These are phyloP conservation scores for Puntigrus tetrazona DNA, from an alignment of 2,113 vertebrate species.

Conservation along the genomic window DNA sequence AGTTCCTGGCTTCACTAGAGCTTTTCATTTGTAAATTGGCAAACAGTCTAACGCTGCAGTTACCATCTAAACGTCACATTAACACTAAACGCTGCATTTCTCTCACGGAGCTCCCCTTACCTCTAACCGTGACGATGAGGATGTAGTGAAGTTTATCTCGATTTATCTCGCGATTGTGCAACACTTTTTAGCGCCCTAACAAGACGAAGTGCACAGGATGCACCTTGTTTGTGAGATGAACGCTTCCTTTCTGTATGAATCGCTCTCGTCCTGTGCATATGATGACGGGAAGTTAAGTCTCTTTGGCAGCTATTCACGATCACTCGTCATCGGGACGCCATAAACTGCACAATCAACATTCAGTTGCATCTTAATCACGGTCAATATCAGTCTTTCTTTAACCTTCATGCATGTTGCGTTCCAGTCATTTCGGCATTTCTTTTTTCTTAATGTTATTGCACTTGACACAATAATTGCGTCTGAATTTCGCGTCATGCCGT, in stretches of 20 bases:
- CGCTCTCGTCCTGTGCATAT: not conserved
- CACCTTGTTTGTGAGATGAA: not conserved
- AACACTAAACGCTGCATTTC: not conserved
- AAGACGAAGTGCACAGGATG: not conserved
- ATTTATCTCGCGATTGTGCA: not conserved
- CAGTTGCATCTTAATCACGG: not conserved
- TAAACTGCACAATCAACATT: not conserved
- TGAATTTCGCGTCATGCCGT: too few species aligned
- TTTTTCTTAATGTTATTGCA: too few species aligned
- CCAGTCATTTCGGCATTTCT: too few species aligned
- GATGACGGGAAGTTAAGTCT: not conserved
- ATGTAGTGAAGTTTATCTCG: not conserved
- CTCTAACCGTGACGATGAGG: too few species aligned
- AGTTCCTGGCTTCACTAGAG: conserved; percentile 49
- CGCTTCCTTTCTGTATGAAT: not conserved
- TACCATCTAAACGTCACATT: not conserved
- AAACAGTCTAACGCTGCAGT: not conserved
- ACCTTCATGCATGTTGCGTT: too few species aligned
- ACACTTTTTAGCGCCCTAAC: not conserved
- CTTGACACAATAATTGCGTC: too few species aligned
- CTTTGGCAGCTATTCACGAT: not conserved
- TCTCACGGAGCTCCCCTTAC: too few species aligned
- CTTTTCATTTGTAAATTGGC: not conserved
- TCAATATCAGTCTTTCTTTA: not conserved
- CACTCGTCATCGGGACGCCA: not conserved